phyloP scores from a whole-genome alignment of 2,888 invertebrate genomes.

The Alsophila aescularia region DNA sequence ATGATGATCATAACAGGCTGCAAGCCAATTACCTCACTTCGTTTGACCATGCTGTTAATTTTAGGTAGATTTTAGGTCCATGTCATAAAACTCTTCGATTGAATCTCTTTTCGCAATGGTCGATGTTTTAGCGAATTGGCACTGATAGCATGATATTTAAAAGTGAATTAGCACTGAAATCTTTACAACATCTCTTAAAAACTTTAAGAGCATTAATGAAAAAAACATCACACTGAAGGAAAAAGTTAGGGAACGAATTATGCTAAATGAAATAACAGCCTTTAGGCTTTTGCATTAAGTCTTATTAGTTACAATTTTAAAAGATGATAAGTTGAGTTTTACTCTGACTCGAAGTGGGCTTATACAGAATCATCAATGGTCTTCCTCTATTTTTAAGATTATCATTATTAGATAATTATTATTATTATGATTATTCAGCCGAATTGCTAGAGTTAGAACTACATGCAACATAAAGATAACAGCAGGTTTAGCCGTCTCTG shows the following conservation, averaged over 20 bases:
- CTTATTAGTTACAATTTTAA: too few relatives aligned
- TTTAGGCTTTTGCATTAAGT: too few relatives aligned
- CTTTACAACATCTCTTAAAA: slow-evolving; percentile 18
- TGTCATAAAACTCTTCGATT: slow-evolving; percentile 10
- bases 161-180: slow-evolving; percentile 21
- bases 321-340: too few relatives aligned
- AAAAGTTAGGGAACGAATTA: not conserved
- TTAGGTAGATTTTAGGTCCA: not conserved
- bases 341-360: too few relatives aligned
- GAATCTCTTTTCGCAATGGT: slow-evolving; percentile 7
- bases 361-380: too few relatives aligned
- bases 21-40: too few relatives aligned
- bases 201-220: slow-evolving; percentile 3
- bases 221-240: not conserved
- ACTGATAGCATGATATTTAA: slow-evolving; percentile 20
- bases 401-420: too few relatives aligned
- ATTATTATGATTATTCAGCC: too few relatives aligned
- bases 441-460: not conserved
- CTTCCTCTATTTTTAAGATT: too few relatives aligned
- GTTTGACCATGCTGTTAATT: too few relatives aligned
- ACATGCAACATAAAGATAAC: not conserved
- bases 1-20: too few relatives aligned
- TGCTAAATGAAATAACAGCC: too few relatives aligned
- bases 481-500: not conserved
- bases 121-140: slow-evolving; percentile 19